Conservation (phyloP, 1,140 invertebrate genomes). For the Prorops nasuta region DNA sequence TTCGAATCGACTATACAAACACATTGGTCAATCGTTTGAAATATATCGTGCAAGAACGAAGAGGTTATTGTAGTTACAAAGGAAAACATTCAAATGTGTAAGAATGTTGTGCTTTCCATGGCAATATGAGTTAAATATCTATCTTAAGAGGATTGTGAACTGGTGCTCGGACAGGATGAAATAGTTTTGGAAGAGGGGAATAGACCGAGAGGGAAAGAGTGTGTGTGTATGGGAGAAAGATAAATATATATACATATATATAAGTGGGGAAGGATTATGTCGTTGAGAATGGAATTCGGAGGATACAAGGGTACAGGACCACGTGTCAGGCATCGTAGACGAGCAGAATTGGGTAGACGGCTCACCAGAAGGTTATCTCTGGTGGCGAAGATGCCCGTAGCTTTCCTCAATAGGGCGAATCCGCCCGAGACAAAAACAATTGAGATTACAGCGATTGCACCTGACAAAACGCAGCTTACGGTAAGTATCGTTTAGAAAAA, state of each 20-base stretch:
- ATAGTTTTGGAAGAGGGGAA: too few relatives aligned
- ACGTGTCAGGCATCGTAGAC: conserved; percentile 39
- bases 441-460: conserved; percentile 57
- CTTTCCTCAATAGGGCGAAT: conserved; percentile 45
- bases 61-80: conserved; percentile 11
- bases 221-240: too few relatives aligned
- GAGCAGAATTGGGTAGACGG: conserved; percentile 50
- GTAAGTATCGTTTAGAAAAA: too few relatives aligned
- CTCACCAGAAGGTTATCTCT: conserved; percentile 57
- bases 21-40: conserved; percentile 11
- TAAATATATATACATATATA: too few relatives aligned
- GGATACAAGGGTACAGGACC: conserved; percentile 41
- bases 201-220: too few relatives aligned
- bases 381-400: conserved; percentile 55
- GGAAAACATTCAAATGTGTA: not conserved
- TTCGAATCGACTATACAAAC: too few relatives aligned
- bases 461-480: conserved; percentile 57
- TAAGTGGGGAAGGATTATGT: too few relatives aligned
- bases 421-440: conserved; percentile 41
- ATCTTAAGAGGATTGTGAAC: not conserved
- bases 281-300: conserved; percentile 45
- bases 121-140: not conserved
- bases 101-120: not conserved
- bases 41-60: conserved; percentile 9
- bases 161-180: too few relatives aligned